phyloP scores from a whole-genome alignment of 1,140 invertebrate species.

The Vanessa tameamea region DNA sequence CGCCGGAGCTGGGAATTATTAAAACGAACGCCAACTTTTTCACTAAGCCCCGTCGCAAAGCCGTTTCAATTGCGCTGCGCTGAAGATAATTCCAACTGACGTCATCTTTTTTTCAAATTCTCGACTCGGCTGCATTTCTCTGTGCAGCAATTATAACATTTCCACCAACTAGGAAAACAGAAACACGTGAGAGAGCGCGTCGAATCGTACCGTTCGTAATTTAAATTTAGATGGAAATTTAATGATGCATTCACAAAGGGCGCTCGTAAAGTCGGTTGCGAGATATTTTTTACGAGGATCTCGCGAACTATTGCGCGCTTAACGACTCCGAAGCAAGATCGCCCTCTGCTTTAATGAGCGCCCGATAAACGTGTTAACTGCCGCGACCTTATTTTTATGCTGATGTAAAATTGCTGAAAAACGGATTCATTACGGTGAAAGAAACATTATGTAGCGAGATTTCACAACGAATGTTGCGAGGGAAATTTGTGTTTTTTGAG shows the following conservation, averaged over 20 bases:
- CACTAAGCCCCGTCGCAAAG: constrained; percentile 80
- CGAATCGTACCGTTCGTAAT: constrained; percentile 76
- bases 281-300: constrained; percentile 81
- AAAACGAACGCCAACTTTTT: constrained; percentile 81
- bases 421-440: constrained; percentile 71
- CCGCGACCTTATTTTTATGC: constrained; percentile 79
- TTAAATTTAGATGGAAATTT: constrained; percentile 81
- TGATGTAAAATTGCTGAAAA: constrained; percentile 77
- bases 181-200: constrained; percentile 77
- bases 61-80: constrained; percentile 80
- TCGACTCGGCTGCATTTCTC: constrained; percentile 75
- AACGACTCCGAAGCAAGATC: constrained; percentile 80
- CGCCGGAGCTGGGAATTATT: constrained; percentile 80
- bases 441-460: constrained; percentile 51
- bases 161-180: constrained; percentile 79
- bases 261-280: constrained; percentile 79
- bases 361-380: constrained; percentile 80
- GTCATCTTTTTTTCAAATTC: constrained; percentile 80
- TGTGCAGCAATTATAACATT: constrained; percentile 81
- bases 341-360: constrained; percentile 79
- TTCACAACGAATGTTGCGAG: constrained; percentile 38
- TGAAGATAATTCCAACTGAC: constrained; percentile 80
- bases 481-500: constrained; percentile 45
- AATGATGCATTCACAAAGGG: constrained; percentile 80
- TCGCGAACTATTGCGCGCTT: constrained; percentile 80